Percentiles rank a stretch among this genome's conserved stretches.
These are phyloP conservation scores for Agrypnia vestita DNA, from an alignment of 1,140 invertebrate genomes.

Conservation along the genomic window DNA sequence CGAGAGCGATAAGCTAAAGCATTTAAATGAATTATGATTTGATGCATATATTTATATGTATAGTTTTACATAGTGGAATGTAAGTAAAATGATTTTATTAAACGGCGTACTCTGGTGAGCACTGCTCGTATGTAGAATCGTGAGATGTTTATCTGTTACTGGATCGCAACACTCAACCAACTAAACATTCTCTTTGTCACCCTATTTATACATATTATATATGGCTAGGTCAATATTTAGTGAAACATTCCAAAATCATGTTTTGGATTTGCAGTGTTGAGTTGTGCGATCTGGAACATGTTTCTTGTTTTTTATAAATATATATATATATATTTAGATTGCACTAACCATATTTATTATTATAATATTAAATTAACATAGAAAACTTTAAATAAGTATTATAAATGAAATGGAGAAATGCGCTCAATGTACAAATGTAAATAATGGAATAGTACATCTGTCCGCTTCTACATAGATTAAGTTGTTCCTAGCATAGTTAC, in stretches of 20 bases:
- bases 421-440: constrained; percentile 76
- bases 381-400: constrained; percentile 67
- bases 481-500: constrained; percentile 74
- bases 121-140: neutral
- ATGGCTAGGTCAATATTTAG: constrained; percentile 56
- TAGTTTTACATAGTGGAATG: constrained; percentile 54
- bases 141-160: constrained; percentile 3
- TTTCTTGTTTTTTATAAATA: constrained; percentile 56
- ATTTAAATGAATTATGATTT: constrained; percentile 59
- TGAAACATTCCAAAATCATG: constrained; percentile 59
- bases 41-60: constrained; percentile 58
- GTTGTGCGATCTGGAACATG: constrained; percentile 49
- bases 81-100: constrained; percentile 17
- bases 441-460: constrained; percentile 72
- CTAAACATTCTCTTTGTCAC: constrained; percentile 38
- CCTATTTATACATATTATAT: constrained; percentile 37
- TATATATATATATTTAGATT: constrained; percentile 54
- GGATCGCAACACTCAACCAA: constrained; percentile 24
- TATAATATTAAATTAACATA: constrained; percentile 63
- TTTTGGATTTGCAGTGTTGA: constrained; percentile 54
- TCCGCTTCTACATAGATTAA: constrained; percentile 73
- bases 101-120: neutral
- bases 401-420: constrained; percentile 67
- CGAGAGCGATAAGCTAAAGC: constrained; percentile 57
- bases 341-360: constrained; percentile 63